Percentiles rank a stretch among this genome's conserved stretches.
These are phyloP conservation scores for Acanthosepion esculentum DNA, from an alignment of 2,888 invertebrate species.

Conservation along the genomic window DNA sequence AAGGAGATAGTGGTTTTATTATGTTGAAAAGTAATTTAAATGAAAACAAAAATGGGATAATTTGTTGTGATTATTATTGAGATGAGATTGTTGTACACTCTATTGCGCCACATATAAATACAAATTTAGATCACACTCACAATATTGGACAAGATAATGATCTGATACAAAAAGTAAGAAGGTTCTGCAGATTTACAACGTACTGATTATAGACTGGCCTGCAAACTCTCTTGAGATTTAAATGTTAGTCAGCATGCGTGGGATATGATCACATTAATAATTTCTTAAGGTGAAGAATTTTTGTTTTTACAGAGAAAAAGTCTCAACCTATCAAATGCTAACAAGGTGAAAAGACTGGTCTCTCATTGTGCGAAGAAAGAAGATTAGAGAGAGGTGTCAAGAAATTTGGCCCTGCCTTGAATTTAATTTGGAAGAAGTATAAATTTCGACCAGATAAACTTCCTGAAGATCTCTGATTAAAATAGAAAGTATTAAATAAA, in stretches of 20 bases:
- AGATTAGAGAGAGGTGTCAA: constrained; percentile 65
- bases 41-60: no score
- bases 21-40: no score
- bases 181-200: no score
- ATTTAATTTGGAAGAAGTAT: constrained; percentile 59
- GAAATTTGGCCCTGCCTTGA: constrained; percentile 68
- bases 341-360: constrained; percentile 47
- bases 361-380: constrained; percentile 71
- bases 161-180: no score
- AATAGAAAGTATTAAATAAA: constrained; percentile 64
- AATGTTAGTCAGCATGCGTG: neutral
- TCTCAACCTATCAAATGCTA: neutral
- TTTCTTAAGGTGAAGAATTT: neutral
- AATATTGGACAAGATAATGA: no score
- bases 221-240: neutral
- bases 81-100: no score
- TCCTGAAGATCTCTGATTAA: constrained; percentile 64
- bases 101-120: no score
- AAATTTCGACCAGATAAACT: constrained; percentile 62
- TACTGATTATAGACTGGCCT: neutral
- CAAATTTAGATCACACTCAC: no score
- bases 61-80: no score
- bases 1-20: no score
- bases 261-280: neutral
- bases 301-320: neutral